phyloP scores from a whole-genome alignment of 2,113 vertebrate genomes.

The Calyptommatus sinebrachiatus region DNA sequence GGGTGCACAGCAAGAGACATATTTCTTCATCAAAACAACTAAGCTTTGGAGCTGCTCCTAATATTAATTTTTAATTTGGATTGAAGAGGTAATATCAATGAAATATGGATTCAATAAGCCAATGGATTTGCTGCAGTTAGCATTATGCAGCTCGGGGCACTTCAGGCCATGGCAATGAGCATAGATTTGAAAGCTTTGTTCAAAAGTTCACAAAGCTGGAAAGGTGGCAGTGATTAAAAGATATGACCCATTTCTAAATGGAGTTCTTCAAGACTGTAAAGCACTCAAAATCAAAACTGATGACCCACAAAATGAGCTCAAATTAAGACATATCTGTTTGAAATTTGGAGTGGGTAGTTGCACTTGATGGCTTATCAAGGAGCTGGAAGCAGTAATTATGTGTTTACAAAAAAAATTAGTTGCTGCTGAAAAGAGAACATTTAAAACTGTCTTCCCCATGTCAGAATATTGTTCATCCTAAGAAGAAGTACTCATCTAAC shows the following conservation, averaged over 20 bases:
- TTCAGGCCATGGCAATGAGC: constrained; percentile 14
- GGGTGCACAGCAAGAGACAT: not conserved
- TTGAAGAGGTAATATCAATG: not conserved
- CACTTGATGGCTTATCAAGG: not conserved
- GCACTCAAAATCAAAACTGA: not conserved
- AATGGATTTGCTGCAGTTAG: not conserved
- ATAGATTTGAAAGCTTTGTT: not conserved
- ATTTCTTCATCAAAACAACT: constrained; percentile 4
- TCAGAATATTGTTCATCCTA: not conserved
- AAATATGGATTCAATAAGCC: not conserved
- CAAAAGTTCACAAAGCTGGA: not conserved
- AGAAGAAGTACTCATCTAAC: too few relatives aligned
- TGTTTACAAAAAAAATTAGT: not conserved
- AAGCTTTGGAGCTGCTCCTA: not conserved
- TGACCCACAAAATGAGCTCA: constrained; percentile 10
- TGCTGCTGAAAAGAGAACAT: not conserved
- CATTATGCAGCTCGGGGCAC: constrained; percentile 1
- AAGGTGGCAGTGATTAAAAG: not conserved
- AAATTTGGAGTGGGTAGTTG: not conserved
- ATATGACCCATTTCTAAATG: not conserved
- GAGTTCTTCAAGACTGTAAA: constrained; percentile 10
- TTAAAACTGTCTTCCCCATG: not conserved
- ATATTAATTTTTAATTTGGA: constrained; percentile 4
- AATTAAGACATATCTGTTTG: constrained; percentile 4
- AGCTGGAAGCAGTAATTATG: not conserved